Evolutionary conservation across 2,113 vertebrate species (phyloP).

Genomic region (Pomatostomus ruficeps): DNA sequence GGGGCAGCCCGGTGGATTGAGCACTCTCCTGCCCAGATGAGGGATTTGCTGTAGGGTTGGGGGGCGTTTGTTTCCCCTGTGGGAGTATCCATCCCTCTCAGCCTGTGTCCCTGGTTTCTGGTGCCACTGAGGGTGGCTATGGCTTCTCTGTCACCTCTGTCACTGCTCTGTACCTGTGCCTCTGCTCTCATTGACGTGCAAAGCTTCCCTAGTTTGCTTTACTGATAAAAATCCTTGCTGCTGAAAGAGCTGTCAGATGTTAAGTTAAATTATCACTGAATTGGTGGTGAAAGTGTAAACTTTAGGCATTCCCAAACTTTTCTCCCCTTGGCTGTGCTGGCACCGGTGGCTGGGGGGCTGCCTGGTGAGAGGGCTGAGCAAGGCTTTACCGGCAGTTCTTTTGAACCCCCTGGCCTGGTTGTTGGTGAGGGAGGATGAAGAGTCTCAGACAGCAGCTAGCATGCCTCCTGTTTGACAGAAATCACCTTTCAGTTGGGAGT

Average conservation of each 20-base stretch:
- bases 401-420: neutral
- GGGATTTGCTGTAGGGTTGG: neutral
- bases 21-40: neutral
- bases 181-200: accelerated
- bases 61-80: neutral
- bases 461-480: neutral
- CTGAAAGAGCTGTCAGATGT: neutral
- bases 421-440: neutral
- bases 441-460: neutral
- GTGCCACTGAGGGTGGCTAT: accelerated
- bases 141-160: neutral
- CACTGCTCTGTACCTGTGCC: neutral
- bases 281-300: neutral
- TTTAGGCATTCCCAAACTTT: neutral
- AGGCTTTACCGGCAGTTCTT: neutral
- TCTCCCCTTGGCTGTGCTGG: neutral
- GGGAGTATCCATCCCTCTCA: neutral
- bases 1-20: accelerated
- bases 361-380: neutral
- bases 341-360: neutral
- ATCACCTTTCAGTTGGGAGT: neutral
- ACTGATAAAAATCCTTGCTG: neutral
- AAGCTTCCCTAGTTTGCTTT: neutral
- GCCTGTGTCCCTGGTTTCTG: neutral
- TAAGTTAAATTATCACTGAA: neutral